Evolutionary conservation across 2,113 vertebrate genomes (phyloP).

Genomic region (Ceyx margarethae): DNA sequence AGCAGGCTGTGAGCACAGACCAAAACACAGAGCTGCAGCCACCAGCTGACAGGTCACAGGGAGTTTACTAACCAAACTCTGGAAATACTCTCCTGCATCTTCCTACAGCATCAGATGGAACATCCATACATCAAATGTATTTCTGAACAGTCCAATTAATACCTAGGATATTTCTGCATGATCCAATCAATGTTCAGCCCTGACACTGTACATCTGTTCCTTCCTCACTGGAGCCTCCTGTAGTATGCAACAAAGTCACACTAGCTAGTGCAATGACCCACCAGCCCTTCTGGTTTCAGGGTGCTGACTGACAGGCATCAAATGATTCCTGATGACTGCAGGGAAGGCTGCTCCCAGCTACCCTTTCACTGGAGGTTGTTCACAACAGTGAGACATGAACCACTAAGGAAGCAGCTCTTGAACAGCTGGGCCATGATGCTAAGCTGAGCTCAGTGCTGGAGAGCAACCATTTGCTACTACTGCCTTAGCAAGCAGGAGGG

Average conservation of each 20-base stretch:
- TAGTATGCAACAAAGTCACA: not conserved
- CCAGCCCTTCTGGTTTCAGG: not conserved
- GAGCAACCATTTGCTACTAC: not conserved
- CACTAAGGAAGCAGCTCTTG: not conserved
- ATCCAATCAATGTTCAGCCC: not conserved
- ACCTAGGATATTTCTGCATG: not conserved
- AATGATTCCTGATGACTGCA: not conserved
- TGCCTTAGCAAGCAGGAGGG: not conserved
- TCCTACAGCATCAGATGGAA: accelerated
- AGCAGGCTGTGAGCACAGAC: not conserved
- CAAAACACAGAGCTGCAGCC: not conserved
- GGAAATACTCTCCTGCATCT: not conserved
- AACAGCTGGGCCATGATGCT: accelerated
- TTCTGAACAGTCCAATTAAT: not conserved
- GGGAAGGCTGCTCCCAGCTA: not conserved
- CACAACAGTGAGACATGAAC: not conserved
- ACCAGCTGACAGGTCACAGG: not conserved
- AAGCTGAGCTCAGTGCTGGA: not conserved
- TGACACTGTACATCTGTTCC: accelerated
- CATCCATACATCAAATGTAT: not conserved
- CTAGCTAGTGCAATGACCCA: not conserved
- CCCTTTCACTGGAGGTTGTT: not conserved
- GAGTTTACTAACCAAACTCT: not conserved
- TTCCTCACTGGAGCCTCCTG: accelerated
- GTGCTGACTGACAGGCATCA: not conserved